These are phyloP conservation scores for Pollenia labialis DNA, from an alignment of 2,888 invertebrate species.

Conservation along the genomic window DNA sequence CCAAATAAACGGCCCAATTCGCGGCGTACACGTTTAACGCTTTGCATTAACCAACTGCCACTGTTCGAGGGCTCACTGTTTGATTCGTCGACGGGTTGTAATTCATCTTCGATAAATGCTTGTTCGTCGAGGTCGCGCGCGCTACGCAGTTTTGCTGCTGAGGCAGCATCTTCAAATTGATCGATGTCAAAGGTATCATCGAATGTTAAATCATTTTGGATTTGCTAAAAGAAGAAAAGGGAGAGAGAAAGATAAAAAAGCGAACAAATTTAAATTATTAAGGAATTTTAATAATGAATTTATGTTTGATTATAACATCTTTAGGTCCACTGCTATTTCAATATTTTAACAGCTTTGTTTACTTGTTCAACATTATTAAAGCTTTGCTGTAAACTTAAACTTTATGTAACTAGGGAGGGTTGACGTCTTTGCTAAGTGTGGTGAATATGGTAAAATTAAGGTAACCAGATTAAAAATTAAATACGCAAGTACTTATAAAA, in stretches of 20 bases:
- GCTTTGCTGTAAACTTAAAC: slow-evolving; percentile 12
- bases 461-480: background rate
- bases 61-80: slow-evolving; percentile 64
- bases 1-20: slow-evolving; percentile 80
- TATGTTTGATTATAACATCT: background rate
- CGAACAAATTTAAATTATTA: slow-evolving; percentile 14
- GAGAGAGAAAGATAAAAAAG: slow-evolving; percentile 11
- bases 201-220: slow-evolving; percentile 77
- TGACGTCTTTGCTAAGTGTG: slow-evolving; percentile 39
- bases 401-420: background rate
- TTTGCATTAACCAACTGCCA: slow-evolving; percentile 79
- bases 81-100: slow-evolving; percentile 75
- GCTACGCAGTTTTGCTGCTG: slow-evolving; percentile 72
- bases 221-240: slow-evolving; percentile 72
- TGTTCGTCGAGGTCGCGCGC: slow-evolving; percentile 77
- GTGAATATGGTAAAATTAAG: slow-evolving; percentile 31
- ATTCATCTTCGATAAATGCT: slow-evolving; percentile 79
- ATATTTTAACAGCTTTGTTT: background rate
- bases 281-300: background rate
- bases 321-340: background rate
- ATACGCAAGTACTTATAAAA: background rate
- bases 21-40: slow-evolving; percentile 81
- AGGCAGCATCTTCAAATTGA: slow-evolving; percentile 71
- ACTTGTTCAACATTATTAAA: background rate
- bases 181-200: slow-evolving; percentile 78